Evolutionary conservation across 1,140 invertebrate genomes (phyloP).

Genomic region (Drosophila kepulauana): DNA sequence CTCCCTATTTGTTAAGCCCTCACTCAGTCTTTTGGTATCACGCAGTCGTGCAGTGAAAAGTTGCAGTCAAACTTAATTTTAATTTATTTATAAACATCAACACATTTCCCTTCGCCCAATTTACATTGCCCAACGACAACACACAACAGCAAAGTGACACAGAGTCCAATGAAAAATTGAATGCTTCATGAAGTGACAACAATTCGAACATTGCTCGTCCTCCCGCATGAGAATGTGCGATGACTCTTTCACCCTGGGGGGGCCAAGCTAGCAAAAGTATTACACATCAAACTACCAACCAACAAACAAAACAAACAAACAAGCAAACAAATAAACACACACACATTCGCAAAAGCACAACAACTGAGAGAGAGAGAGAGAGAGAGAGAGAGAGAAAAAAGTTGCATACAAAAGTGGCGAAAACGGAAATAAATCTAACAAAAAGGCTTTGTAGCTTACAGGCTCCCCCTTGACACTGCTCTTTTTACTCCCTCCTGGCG

Average conservation of each 20-base stretch:
- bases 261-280: conserved; percentile 29
- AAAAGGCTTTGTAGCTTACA: conserved; percentile 69
- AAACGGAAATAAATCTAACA: conserved; percentile 80
- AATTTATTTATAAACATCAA: conserved; percentile 59
- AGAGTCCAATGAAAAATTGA: conserved; percentile 42
- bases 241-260: neutral
- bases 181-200: conserved; percentile 49
- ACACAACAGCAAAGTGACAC: conserved; percentile 7
- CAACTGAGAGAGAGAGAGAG: conserved; percentile 3
- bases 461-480: neutral
- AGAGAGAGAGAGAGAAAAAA: conserved; percentile 45
- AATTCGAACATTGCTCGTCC: conserved; percentile 41
- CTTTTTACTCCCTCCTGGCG: neutral
- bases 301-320: conserved; percentile 47
- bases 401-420: conserved; percentile 71
- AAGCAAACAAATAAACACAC: conserved; percentile 37
- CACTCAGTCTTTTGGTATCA: neutral
- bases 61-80: conserved; percentile 43
- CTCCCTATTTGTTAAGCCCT: neutral
- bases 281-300: conserved; percentile 56
- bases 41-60: conserved; percentile 9
- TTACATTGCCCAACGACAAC: conserved; percentile 7
- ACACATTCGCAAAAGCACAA: conserved; percentile 19
- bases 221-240: conserved; percentile 27
- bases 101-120: conserved; percentile 18